These are phyloP conservation scores for Raja brachyura DNA, from an alignment of 2,113 vertebrate species.

Conservation along the genomic window DNA sequence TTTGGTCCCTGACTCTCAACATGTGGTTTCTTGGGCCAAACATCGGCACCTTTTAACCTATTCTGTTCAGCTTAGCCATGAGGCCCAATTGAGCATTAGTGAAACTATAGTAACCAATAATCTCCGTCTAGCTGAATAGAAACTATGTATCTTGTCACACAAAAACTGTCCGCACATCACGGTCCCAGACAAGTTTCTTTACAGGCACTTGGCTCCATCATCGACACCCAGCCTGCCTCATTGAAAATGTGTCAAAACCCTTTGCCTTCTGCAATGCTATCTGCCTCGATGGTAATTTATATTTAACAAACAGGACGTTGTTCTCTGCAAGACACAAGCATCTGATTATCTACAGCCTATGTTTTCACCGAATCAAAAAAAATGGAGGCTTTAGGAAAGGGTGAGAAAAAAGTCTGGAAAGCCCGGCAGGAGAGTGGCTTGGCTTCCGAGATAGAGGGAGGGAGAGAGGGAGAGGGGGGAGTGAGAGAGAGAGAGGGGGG, in stretches of 20 bases:
- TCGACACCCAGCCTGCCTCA: slow-evolving; percentile 69
- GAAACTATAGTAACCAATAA: slow-evolving; percentile 99
- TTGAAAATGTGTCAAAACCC: slow-evolving; percentile 72
- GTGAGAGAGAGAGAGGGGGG: no score
- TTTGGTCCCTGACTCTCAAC: slow-evolving; percentile 93
- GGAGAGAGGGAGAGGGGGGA: no score
- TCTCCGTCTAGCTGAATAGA: slow-evolving; percentile 94
- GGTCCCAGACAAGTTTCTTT: slow-evolving; percentile 81
- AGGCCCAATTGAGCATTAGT: slow-evolving; percentile 96
- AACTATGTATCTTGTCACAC: slow-evolving; percentile 99
- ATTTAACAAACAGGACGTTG: slow-evolving; percentile 73
- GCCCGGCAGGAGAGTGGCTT: slow-evolving; percentile 38
- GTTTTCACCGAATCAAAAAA: slow-evolving; percentile 71
- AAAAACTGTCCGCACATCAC: slow-evolving; percentile 78
- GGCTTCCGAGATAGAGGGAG: slow-evolving; percentile 44
- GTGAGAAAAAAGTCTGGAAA: slow-evolving; percentile 54
- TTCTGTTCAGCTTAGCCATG: slow-evolving; percentile 96
- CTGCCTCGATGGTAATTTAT: slow-evolving; percentile 76
- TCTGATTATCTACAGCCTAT: slow-evolving; percentile 75
- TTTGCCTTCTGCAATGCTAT: slow-evolving; percentile 55
- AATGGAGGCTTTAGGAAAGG: slow-evolving; percentile 53
- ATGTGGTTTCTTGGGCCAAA: slow-evolving; percentile 92
- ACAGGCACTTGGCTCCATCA: slow-evolving; percentile 77
- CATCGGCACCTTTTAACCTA: slow-evolving; percentile 99
- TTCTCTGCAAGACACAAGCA: slow-evolving; percentile 64